Percentiles rank a stretch among this genome's conserved stretches.
Evolutionary conservation across 53 echinoderm and acorn worm species (phyloP).

Genomic region (Echinometra lucunter): DNA sequence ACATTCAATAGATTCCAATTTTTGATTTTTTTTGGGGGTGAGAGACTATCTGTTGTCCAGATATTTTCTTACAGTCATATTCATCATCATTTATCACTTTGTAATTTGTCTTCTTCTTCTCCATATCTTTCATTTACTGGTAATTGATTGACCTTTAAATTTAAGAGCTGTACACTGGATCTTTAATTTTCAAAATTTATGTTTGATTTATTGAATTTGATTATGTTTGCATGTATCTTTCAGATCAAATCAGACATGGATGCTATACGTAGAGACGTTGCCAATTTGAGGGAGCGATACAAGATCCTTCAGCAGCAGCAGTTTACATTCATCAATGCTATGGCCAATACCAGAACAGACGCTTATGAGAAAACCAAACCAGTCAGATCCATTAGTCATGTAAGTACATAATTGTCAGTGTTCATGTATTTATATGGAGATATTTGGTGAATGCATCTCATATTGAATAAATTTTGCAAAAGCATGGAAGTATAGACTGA

Average conservation of each 20-base stretch:
- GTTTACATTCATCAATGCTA: constrained; percentile 95
- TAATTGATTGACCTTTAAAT: no score
- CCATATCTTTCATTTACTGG: neutral
- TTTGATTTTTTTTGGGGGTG: neutral
- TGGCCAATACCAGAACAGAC: constrained; percentile 90
- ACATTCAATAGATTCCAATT: neutral
- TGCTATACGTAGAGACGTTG: constrained; percentile 79
- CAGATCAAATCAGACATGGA: constrained; percentile 71
- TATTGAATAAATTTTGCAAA: neutral
- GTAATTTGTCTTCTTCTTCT: neutral
- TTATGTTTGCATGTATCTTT: neutral
- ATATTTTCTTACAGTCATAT: neutral
- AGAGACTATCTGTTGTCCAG: neutral
- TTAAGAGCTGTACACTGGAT: no score
- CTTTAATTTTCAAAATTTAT: no score
- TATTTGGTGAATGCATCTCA: neutral
- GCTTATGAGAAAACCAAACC: constrained; percentile 92
- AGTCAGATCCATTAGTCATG: constrained; percentile 88
- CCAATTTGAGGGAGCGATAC: constrained; percentile 79
- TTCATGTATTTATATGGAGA: neutral
- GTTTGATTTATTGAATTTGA: neutral
- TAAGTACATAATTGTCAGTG: constrained; percentile 34
- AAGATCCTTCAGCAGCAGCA: constrained; percentile 93
- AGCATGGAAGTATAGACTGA: no score
- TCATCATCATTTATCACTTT: neutral